A percentile compares a stretch with the other conserved stretches of the same genome.
Conservation (phyloP, 2,888 invertebrate species). For the Bedellia somnulentella region DNA sequence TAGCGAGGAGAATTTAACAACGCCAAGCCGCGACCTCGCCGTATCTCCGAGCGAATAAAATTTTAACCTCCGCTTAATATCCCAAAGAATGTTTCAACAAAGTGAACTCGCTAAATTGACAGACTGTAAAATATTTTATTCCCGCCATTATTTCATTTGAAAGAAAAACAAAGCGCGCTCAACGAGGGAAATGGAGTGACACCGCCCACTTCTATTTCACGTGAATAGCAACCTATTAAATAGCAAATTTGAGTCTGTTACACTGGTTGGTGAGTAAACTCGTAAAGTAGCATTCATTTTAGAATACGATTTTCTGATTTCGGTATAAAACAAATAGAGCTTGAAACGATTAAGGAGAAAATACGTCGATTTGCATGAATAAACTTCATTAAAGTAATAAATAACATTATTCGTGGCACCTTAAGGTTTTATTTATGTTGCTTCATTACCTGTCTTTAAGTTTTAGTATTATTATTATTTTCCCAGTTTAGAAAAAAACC, state of each 20-base stretch:
- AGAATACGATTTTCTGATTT: too few species aligned
- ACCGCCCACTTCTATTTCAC: conserved; percentile 41
- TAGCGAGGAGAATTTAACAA: conserved; percentile 31
- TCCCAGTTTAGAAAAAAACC: too few species aligned
- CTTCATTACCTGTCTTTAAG: too few species aligned
- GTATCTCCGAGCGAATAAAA: conserved; percentile 52
- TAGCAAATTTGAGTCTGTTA: conserved; percentile 29
- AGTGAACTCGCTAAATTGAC: conserved; percentile 47
- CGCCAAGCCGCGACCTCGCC: conserved; percentile 28
- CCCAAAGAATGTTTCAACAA: conserved; percentile 33
- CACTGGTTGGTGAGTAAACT: too few species aligned
- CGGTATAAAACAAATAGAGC: too few species aligned
- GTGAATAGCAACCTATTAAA: conserved; percentile 55
- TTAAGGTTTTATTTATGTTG: too few species aligned
- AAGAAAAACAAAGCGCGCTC: conserved; percentile 42
- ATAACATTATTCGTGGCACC: too few species aligned
- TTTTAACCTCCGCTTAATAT: conserved; percentile 58
- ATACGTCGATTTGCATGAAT: too few species aligned
- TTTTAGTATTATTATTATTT: too few species aligned
- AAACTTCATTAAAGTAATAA: too few species aligned
- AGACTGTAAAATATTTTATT: conserved; percentile 60
- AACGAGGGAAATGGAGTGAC: conserved; percentile 14
- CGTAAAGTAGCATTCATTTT: too few species aligned
- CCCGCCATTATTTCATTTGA: conserved; percentile 54
- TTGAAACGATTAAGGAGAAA: too few species aligned